Conservation (phyloP, 2,113 vertebrate species). For the Pollachius pollachius region DNA sequence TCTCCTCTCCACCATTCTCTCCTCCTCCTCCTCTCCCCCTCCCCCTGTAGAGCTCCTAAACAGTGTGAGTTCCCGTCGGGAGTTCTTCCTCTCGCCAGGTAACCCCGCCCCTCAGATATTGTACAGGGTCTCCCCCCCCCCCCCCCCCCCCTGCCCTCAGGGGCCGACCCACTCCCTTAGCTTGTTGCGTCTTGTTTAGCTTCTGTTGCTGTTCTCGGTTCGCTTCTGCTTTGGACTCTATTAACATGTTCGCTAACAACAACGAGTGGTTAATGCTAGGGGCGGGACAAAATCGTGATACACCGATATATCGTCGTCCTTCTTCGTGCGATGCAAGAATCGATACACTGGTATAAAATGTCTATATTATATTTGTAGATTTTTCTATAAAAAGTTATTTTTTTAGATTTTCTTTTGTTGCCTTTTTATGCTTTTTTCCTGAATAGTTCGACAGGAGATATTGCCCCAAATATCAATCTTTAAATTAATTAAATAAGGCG, state of each 20-base stretch:
- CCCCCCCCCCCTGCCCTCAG: not conserved
- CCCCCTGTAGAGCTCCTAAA: slow-evolving; percentile 61
- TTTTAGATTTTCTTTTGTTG: too few species aligned
- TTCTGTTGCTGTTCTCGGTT: not conserved
- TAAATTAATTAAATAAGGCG: too few species aligned
- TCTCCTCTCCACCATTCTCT: not conserved
- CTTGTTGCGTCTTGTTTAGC: not conserved
- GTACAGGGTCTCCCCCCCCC: slow-evolving; percentile 14
- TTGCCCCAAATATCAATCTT: too few species aligned
- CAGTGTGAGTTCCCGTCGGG: slow-evolving; percentile 78
- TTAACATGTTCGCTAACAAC: not conserved
- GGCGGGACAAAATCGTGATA: too few species aligned
- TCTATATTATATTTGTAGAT: too few species aligned
- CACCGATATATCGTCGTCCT: too few species aligned
- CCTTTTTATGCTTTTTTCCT: too few species aligned
- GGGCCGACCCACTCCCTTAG: slow-evolving; percentile 2
- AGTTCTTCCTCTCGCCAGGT: slow-evolving; percentile 92
- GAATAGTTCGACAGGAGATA: too few species aligned
- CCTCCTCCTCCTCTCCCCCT: slow-evolving; percentile 13
- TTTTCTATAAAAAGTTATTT: too few species aligned
- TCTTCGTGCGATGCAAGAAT: too few species aligned
- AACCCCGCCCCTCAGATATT: slow-evolving; percentile 60
- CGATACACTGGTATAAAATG: too few species aligned
- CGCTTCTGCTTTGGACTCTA: not conserved
- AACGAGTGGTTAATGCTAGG: too few species aligned